phyloP scores from a whole-genome alignment of 2,113 vertebrate genomes.

The Tetrao urogallus region DNA sequence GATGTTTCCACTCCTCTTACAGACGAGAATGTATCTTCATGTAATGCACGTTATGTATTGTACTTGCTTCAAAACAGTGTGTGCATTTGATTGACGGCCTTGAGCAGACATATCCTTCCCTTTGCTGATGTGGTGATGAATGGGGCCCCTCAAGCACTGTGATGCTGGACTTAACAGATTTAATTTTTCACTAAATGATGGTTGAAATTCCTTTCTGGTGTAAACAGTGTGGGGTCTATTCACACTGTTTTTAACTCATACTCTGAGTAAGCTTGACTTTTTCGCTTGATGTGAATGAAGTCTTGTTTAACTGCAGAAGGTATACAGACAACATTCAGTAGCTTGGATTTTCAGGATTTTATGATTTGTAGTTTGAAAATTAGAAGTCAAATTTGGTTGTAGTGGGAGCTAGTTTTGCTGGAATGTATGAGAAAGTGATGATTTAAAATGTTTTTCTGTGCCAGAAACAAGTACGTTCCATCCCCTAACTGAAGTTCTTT shows the following conservation, averaged over 20 bases:
- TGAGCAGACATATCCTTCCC: not conserved
- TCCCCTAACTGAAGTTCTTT: not conserved
- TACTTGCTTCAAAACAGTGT: not conserved
- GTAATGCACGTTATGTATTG: not conserved
- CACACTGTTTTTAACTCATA: not conserved
- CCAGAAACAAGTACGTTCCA: not conserved
- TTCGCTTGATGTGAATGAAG: not conserved
- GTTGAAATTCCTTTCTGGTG: not conserved
- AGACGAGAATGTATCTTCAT: conserved; percentile 30
- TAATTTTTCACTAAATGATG: not conserved
- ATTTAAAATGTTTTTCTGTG: not conserved
- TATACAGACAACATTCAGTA: not conserved
- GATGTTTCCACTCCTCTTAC: conserved; percentile 2
- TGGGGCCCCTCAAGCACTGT: not conserved
- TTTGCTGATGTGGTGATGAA: not conserved
- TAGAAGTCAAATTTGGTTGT: not conserved
- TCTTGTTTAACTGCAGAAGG: not conserved
- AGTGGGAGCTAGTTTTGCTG: not conserved
- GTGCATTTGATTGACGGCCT: not conserved
- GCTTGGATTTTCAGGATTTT: not conserved
- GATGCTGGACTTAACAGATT: not conserved
- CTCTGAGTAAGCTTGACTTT: not conserved
- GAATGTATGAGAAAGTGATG: not conserved
- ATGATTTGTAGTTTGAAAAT: not conserved
- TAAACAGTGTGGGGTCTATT: not conserved